Evolutionary conservation across 2,888 invertebrate genomes (phyloP), one percentile per base, ranked within the genome.

Genomic region (Leucophora obtusa): DNA sequence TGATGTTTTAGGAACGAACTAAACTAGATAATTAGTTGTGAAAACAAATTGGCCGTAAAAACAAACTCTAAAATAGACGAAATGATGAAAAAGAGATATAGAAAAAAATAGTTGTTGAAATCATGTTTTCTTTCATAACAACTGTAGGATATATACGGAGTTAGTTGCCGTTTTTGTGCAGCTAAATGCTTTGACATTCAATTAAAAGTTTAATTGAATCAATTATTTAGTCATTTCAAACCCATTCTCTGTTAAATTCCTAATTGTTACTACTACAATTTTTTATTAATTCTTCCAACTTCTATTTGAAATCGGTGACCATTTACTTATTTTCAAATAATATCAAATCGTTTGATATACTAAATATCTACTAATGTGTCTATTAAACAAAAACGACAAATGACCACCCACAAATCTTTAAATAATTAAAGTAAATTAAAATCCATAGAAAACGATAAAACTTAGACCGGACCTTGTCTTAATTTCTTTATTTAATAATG

Each of bases 401-500:
- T 14, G 72, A 72, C 72, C 72, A 63, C 63, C 63, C 21, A 53
- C 35, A 63, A 63, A 63, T 7, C 8, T 38, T 21, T 35, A 9
- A 60, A 62, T 15, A 51, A 66, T 66, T 38, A 21, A 47, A 68
- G 18, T 43, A 68, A 60, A 60, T 15, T 6, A 60, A 28, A 51
- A 63, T 62, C 62, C 62, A 50, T 63, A 56, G 28, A 11, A 59
- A 58, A 54, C 35, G 24, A 51, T 38, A 35, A 43, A 9, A 66
- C 9, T 4, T 10, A 24, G 21, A 56, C 15, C 1, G 28, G n/a
- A 47, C 69, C 72, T 69, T 63, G 66, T 70, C 10, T 35, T 14
- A 53, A 54, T 68, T 63, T 56, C 53, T 66, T 73, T 43, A 68
- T 66, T 72, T n/a, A 53, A 60, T 47, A 78, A 68, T 78, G 62